Conservation (phyloP, 2,113 vertebrate genomes). For the Cyanoliseus patagonus region DNA sequence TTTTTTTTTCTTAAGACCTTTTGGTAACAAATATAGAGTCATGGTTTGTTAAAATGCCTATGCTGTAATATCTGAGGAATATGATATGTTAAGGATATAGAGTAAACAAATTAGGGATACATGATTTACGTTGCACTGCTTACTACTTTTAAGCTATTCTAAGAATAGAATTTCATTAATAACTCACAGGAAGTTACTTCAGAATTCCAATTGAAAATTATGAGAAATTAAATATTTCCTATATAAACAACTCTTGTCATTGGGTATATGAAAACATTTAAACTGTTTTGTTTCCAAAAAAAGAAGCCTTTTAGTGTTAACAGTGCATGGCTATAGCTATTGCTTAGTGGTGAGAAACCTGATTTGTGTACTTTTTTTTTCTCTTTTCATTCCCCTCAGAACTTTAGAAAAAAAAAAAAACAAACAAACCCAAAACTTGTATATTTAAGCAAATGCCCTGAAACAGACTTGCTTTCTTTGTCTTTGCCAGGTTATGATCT, state of each 20-base stretch:
- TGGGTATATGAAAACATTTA: not conserved
- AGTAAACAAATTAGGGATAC: not conserved
- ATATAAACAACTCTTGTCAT: not conserved
- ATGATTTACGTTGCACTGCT: not conserved
- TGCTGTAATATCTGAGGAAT: not conserved
- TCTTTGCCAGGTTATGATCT: not conserved
- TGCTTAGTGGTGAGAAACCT: not conserved
- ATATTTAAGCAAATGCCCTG: not conserved
- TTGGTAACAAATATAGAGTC: not conserved
- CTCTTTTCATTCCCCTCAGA: not conserved
- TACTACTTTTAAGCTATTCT: not conserved
- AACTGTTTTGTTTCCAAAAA: not conserved
- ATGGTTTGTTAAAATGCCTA: not conserved
- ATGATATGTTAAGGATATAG: not conserved
- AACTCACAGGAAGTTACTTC: not conserved
- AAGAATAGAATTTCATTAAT: not conserved
- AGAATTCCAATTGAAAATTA: not conserved
- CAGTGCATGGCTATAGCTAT: not conserved
- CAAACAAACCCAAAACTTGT: not conserved
- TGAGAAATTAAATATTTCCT: not conserved
- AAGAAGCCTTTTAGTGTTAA: not conserved
- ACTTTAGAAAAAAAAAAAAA: not conserved
- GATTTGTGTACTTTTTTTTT: not conserved
- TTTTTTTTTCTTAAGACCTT: not conserved
- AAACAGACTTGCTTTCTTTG: not conserved